Conservation (phyloP, 2,113 vertebrate genomes). For the Neogobius melanostomus region DNA sequence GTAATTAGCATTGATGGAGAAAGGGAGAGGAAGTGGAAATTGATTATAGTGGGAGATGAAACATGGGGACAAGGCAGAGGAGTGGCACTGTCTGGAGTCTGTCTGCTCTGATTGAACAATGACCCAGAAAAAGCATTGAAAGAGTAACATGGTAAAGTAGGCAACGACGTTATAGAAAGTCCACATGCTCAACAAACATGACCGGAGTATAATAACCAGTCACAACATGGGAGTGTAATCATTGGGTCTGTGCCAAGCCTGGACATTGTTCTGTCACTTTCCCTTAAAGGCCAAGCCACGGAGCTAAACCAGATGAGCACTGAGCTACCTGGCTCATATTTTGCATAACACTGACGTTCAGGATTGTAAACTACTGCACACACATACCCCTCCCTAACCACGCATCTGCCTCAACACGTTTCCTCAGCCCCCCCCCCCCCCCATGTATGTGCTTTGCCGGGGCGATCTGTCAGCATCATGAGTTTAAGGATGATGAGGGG, state of each 20-base stretch:
- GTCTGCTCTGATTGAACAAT: conserved; percentile 56
- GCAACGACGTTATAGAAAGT: background rate
- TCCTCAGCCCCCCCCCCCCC: too few relatives aligned
- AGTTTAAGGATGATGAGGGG: too few relatives aligned
- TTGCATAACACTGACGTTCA: too few relatives aligned
- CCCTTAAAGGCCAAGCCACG: too few relatives aligned
- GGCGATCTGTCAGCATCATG: too few relatives aligned
- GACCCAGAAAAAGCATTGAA: conserved; percentile 46
- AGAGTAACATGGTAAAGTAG: background rate
- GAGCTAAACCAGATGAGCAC: too few relatives aligned
- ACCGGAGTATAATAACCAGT: background rate
- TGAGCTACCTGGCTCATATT: too few relatives aligned
- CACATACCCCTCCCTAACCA: too few relatives aligned
- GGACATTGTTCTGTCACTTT: too few relatives aligned
- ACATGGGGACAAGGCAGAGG: conserved; percentile 37
- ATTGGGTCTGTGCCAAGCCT: background rate
- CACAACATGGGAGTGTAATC: background rate
- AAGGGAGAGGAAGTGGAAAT: conserved; percentile 17
- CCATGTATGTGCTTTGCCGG: too few relatives aligned
- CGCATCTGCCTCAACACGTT: too few relatives aligned
- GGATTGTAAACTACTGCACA: too few relatives aligned
- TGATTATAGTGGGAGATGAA: conserved; percentile 29
- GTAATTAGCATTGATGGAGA: conserved; percentile 68
- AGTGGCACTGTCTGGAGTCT: conserved; percentile 57
- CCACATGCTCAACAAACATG: background rate